Conservation (phyloP, 2,888 invertebrate species). For the Anaspis maculata region DNA sequence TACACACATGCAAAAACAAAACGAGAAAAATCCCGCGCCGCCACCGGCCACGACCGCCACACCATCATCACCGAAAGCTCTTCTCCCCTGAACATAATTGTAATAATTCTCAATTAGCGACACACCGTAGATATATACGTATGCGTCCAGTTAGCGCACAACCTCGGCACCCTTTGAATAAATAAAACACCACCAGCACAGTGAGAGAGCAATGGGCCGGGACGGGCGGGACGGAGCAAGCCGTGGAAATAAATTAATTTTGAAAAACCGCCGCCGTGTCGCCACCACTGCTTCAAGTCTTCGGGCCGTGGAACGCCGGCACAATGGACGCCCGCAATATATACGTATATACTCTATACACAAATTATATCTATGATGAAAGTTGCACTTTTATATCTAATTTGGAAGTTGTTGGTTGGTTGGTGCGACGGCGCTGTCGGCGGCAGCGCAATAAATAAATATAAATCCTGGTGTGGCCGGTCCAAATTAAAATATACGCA, state of each 20-base stretch:
- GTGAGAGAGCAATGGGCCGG: background rate
- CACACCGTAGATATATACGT: slow-evolving; percentile 25
- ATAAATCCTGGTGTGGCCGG: slow-evolving; percentile 2
- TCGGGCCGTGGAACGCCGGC: slow-evolving; percentile 15
- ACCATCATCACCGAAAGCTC: too few relatives aligned
- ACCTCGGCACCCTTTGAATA: slow-evolving; percentile 34
- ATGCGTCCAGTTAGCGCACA: too few relatives aligned
- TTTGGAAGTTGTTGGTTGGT: slow-evolving; percentile 36
- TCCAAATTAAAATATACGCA: slow-evolving; percentile 9
- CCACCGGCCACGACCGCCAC: too few relatives aligned
- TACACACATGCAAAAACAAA: too few relatives aligned
- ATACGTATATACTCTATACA: slow-evolving; percentile 20
- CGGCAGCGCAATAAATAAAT: slow-evolving; percentile 13
- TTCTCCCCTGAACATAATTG: slow-evolving; percentile 35
- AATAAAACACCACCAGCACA: slow-evolving; percentile 26
- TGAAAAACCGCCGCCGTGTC: slow-evolving; percentile 23
- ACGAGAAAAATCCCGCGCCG: too few relatives aligned
- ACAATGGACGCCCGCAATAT: too few relatives aligned
- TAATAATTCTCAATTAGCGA: slow-evolving; percentile 37
- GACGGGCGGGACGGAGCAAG: slow-evolving; percentile 5
- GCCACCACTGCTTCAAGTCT: slow-evolving; percentile 26
- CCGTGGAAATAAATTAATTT: slow-evolving; percentile 33
- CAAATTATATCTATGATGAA: slow-evolving; percentile 36
- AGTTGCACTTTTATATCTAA: slow-evolving; percentile 39
- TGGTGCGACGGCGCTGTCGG: too few relatives aligned